phyloP scores from a whole-genome alignment of 2,113 vertebrate species.

The Polypterus bichir region DNA sequence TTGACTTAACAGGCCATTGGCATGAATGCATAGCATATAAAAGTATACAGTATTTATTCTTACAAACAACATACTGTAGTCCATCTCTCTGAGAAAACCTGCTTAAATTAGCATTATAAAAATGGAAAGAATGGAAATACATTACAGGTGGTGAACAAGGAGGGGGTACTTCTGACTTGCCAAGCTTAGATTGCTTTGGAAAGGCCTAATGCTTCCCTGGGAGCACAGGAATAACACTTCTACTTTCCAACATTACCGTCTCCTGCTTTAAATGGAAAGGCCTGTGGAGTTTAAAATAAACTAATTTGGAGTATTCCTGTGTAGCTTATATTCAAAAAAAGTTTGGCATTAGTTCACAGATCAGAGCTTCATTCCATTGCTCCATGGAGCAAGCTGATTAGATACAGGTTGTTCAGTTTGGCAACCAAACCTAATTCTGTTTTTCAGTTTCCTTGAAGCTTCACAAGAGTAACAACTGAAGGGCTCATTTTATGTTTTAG shows the following conservation, averaged over 20 bases:
- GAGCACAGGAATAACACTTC: constrained; percentile 3
- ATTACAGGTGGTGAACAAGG: background rate
- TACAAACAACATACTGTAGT: background rate
- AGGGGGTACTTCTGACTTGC: background rate
- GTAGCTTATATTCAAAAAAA: constrained; percentile 25
- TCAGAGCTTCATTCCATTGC: constrained; percentile 18
- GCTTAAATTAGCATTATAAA: background rate
- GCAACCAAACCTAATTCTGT: constrained; percentile 4
- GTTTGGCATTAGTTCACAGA: constrained; percentile 36
- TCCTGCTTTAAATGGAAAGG: constrained; percentile 25
- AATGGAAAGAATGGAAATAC: background rate
- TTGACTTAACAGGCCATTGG: too few relatives aligned
- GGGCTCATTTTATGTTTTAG: too few relatives aligned
- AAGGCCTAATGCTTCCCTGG: background rate
- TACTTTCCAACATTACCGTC: constrained; percentile 1
- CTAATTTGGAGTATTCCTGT: constrained; percentile 34
- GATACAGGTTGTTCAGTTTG: constrained; percentile 12
- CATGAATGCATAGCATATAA: too few relatives aligned
- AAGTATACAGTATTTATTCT: too few relatives aligned
- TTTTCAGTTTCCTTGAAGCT: constrained; percentile 13
- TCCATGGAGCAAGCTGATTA: constrained; percentile 17
- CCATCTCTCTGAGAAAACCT: background rate
- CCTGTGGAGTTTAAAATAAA: constrained; percentile 36
- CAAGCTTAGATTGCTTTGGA: background rate
- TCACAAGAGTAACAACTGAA: background rate